A percentile compares a stretch with the other conserved stretches of the same genome.
Evolutionary conservation across 1,140 invertebrate species (phyloP).

Genomic region (Bicyclus anynana): DNA sequence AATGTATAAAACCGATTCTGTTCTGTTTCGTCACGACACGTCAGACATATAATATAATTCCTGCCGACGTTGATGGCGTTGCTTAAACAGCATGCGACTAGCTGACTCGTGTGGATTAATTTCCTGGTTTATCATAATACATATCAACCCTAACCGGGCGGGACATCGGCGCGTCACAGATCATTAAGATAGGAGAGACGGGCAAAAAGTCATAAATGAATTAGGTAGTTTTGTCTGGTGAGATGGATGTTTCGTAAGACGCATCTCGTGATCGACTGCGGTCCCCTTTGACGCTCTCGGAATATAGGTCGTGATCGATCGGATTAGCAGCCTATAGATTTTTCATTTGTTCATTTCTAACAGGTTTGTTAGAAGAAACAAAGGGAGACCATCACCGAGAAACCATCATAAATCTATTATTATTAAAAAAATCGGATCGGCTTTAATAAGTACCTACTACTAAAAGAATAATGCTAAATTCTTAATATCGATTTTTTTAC

Average conservation of each 20-base stretch:
- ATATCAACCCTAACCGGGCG: not conserved
- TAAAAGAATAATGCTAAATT: too few relatives aligned
- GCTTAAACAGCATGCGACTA: not conserved
- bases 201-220: conserved; percentile 17
- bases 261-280: conserved; percentile 19
- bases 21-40: too few relatives aligned
- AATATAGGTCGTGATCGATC: conserved; percentile 14
- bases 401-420: too few relatives aligned
- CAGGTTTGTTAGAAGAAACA: not conserved
- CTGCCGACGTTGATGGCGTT: too few relatives aligned
- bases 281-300: conserved; percentile 19
- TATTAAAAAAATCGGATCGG: too few relatives aligned
- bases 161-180: conserved; percentile 20
- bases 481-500: too few relatives aligned
- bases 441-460: too few relatives aligned
- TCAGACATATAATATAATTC: too few relatives aligned
- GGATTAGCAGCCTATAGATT: conserved; percentile 5
- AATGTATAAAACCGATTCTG: too few relatives aligned
- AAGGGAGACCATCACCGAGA: too few relatives aligned
- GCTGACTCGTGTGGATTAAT: not conserved
- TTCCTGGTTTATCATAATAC: not conserved
- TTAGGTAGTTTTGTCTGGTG: conserved; percentile 9
- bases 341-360: conserved; percentile 8
- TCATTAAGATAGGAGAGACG: conserved; percentile 32
- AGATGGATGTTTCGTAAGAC: conserved; percentile 20